phyloP scores from a whole-genome alignment of 2,888 invertebrate species.

The Cremastinae sp. region DNA sequence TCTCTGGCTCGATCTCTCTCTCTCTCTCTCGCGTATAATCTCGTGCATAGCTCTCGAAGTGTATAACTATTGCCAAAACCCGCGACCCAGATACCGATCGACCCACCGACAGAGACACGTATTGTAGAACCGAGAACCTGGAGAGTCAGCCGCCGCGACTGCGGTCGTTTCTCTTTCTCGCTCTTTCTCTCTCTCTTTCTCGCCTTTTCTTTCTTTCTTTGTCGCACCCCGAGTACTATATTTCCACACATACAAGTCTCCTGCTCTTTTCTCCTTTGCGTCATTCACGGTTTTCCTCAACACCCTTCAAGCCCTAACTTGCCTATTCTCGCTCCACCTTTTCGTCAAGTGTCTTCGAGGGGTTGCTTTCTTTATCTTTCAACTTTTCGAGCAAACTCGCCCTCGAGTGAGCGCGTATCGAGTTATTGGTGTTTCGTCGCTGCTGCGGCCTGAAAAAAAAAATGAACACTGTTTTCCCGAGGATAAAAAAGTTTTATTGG shows the following conservation, averaged over 20 bases:
- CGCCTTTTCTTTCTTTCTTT: conserved; percentile 35
- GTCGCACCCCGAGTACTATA: conserved; percentile 20
- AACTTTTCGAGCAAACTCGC: not conserved
- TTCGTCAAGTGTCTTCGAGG: conserved; percentile 15
- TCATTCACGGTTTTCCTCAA: conserved; percentile 41
- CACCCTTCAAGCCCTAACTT: conserved; percentile 17
- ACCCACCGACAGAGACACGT: conserved; percentile 75
- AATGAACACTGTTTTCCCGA: not conserved
- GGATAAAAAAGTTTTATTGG: not conserved
- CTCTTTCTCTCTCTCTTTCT: conserved; percentile 40
- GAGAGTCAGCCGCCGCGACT: conserved; percentile 32
- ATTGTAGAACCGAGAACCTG: conserved; percentile 11
- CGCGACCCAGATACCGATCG: conserved; percentile 80
- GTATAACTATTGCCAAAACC: conserved; percentile 78
- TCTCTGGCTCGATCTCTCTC: conserved; percentile 38
- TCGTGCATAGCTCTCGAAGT: conserved; percentile 40
- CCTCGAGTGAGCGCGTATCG: not conserved
- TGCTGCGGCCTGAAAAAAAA: not conserved
- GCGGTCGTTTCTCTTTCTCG: conserved; percentile 18
- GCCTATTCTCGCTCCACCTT: conserved; percentile 6
- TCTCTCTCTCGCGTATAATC: conserved; percentile 30
- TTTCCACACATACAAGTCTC: conserved; percentile 29
- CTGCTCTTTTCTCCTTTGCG: conserved; percentile 23
- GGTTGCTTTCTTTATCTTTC: conserved; percentile 5
- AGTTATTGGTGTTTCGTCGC: not conserved